Conservation (phyloP, 2,888 invertebrate genomes). For the Andrena camellia region DNA sequence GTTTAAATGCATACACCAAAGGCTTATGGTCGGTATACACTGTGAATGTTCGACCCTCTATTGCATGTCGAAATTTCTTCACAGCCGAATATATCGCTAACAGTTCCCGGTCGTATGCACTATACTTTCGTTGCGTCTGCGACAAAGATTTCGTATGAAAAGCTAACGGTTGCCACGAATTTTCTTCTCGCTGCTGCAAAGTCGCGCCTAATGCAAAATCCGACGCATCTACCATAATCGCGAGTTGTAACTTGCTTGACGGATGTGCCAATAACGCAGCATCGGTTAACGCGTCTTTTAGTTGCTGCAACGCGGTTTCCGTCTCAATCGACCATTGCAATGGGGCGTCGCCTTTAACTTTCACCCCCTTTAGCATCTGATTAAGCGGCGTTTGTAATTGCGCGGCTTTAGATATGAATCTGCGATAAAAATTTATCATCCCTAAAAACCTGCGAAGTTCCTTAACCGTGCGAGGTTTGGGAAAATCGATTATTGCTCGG, state of each 20-base stretch:
- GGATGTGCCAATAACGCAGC: conserved; percentile 8
- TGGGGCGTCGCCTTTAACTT: neutral
- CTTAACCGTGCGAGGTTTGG: neutral
- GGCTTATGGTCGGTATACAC: conserved; percentile 15
- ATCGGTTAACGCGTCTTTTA: conserved; percentile 1
- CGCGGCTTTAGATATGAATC: neutral
- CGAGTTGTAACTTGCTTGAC: neutral
- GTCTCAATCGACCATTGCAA: neutral
- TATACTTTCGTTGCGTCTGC: too few relatives aligned
- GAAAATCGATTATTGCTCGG: neutral
- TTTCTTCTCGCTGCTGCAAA: neutral
- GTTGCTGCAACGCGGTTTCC: neutral
- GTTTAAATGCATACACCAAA: neutral
- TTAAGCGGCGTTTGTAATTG: neutral
- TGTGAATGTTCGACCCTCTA: conserved; percentile 3
- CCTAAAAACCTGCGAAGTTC: conserved; percentile 1
- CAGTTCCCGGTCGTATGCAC: too few relatives aligned
- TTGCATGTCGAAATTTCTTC: neutral
- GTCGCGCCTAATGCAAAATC: neutral
- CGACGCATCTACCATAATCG: neutral
- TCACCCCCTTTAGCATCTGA: neutral
- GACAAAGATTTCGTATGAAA: neutral
- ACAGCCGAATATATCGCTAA: neutral
- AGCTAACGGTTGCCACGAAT: neutral
- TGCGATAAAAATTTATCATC: conserved; percentile 21